Evolutionary conservation across 2,888 invertebrate genomes (phyloP).

Genomic region (Microplitis deprimator): DNA sequence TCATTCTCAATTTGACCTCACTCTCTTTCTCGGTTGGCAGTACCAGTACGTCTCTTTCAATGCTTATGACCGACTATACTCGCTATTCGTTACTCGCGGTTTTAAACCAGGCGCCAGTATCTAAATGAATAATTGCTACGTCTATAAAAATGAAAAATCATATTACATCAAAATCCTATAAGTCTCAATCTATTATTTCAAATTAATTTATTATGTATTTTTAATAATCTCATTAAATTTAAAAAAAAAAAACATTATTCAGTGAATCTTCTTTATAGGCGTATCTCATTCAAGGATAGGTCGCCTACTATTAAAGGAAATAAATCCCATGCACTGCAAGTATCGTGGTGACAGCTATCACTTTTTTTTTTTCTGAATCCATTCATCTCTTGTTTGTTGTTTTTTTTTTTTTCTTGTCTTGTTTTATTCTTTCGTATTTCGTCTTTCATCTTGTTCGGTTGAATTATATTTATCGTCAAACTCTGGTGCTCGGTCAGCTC

Average conservation of each 20-base stretch:
- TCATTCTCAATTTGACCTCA: conserved; percentile 29
- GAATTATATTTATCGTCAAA: background rate
- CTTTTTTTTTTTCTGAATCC: conserved; percentile 12
- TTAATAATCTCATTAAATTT: background rate
- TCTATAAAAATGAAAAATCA: background rate
- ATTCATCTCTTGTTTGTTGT: background rate
- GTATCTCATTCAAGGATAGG: conserved; percentile 11
- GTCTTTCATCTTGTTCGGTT: background rate
- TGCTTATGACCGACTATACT: background rate
- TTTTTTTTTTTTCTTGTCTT: background rate
- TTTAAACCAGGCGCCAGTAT: background rate
- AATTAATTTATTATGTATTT: background rate
- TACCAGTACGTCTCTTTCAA: background rate
- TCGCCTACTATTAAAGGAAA: conserved; percentile 2
- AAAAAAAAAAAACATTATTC: background rate
- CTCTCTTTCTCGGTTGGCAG: background rate
- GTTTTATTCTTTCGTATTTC: background rate
- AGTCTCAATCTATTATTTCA: background rate
- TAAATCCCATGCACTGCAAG: conserved; percentile 14
- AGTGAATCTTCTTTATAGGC: background rate
- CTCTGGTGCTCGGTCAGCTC: background rate
- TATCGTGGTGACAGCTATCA: conserved; percentile 6
- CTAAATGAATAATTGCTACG: conserved; percentile 9
- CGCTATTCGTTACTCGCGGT: background rate
- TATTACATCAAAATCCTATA: background rate